Evolutionary conservation across 2,888 invertebrate species (phyloP), one percentile per base, ranked within the genome.

Genomic region (Hypena proboscidalis): DNA sequence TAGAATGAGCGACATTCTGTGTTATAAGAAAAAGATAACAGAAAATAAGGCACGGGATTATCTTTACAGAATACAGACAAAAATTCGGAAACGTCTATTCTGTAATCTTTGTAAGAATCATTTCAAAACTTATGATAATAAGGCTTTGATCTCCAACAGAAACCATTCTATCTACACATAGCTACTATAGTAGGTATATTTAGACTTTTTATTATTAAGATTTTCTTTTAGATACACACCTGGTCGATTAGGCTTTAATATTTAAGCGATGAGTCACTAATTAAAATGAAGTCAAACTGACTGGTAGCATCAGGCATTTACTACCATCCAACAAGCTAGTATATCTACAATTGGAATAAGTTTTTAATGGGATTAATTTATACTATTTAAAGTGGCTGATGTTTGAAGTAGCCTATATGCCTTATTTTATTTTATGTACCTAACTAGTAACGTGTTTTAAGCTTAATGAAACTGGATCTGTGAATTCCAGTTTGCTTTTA

Each of bases 251-350:
- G 10, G n/a, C 20, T 30, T n/a, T 13, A 19, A 13, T n/a, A 19
- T 25, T n/a, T n/a, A n/a, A 17, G 11, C 17, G 23, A 30, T 58
- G 42, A 61, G 20, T 43, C 61, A 59, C 52, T 52, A 54, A 62
- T 65, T 57, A 56, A 11, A 51, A 59, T 61, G n/a, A n/a, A n/a
- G n/a, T 49, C 39, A 54, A 59, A 36, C 27, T 41, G 44, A 41
- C n/a, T n/a, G n/a, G n/a, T n/a, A n/a, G n/a, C n/a, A n/a, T n/a
- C 48, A 40, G 42, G 41, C 13, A 37, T 22, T 45, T 20, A 37
- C 50, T 38, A 38, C 58, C 8, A 43, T 26, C 39, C 29, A 25
- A 40, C 45, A 37, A 15, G 43, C 40, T 17, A 53, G 45, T 52
- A 43, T 42, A 45, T 61, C 51, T 41, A 50, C 42, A 39, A 31